phyloP scores from a whole-genome alignment of 2,797 vertebrate species.

The Pangasius krempfi region DNA sequence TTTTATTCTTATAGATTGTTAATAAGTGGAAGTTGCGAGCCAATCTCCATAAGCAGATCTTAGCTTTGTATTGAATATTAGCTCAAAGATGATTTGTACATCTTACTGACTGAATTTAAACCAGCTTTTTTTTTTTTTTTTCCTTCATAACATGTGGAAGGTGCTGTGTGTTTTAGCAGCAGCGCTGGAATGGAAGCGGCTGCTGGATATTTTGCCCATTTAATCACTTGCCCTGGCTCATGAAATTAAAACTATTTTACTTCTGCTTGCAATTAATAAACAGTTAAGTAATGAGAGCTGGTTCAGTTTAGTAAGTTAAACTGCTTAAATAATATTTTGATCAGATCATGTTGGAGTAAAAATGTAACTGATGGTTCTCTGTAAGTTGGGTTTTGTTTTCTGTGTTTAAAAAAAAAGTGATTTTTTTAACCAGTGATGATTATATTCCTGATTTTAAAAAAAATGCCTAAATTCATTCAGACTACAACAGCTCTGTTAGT shows the following conservation, averaged over 20 bases:
- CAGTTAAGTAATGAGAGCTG: not conserved
- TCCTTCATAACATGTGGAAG: not conserved
- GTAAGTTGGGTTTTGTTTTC: not conserved
- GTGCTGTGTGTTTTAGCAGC: not conserved
- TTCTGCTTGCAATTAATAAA: not conserved
- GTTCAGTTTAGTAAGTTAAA: not conserved
- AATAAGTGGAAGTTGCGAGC: not conserved
- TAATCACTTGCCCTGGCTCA: not conserved
- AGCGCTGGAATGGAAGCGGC: not conserved
- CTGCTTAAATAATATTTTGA: not conserved
- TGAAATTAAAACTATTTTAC: not conserved
- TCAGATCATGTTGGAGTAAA: not conserved
- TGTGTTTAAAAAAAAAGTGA: not conserved
- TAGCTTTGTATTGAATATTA: not conserved
- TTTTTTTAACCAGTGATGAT: not conserved
- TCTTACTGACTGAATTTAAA: not conserved
- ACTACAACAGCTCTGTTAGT: not conserved
- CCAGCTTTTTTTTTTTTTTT: not conserved
- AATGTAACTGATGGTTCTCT: too few species aligned
- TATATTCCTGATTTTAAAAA: not conserved
- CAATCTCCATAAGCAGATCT: not conserved
- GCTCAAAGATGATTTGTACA: not conserved
- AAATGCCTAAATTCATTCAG: not conserved
- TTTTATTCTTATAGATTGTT: too few species aligned
- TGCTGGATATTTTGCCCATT: not conserved